Evolutionary conservation across 2,888 invertebrate genomes (phyloP).

Genomic region (Plebejus argus): DNA sequence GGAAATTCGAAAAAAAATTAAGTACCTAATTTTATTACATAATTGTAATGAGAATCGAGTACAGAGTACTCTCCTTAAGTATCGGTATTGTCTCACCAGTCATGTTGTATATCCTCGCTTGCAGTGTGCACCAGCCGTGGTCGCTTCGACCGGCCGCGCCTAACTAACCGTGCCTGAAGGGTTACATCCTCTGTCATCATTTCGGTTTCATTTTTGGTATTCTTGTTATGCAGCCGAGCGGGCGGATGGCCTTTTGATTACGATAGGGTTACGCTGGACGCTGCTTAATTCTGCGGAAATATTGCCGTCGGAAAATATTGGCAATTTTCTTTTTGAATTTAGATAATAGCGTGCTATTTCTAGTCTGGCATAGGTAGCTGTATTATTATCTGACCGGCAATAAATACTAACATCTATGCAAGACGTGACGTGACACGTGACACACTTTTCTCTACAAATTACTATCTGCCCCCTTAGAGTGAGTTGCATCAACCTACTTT

Average conservation of each 20-base stretch:
- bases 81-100: too few relatives aligned
- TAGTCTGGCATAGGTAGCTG: neutral
- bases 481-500: too few relatives aligned
- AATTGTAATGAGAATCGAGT: too few relatives aligned
- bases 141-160: constrained; percentile 40
- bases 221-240: constrained; percentile 59
- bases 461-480: too few relatives aligned
- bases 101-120: too few relatives aligned
- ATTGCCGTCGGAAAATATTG: constrained; percentile 1
- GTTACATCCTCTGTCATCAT: constrained; percentile 66
- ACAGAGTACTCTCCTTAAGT: too few relatives aligned
- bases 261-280: constrained; percentile 37
- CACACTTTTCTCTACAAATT: too few relatives aligned
- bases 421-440: too few relatives aligned
- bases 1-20: too few relatives aligned
- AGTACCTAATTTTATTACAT: too few relatives aligned
- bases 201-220: constrained; percentile 63
- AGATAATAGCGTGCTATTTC: neutral
- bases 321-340: neutral
- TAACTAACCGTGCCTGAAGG: constrained; percentile 75
- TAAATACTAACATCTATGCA: neutral
- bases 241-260: constrained; percentile 44
- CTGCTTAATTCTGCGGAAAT: constrained; percentile 20
- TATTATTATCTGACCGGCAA: neutral
- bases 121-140: constrained; percentile 41